Conservation (phyloP, 2,888 invertebrate genomes). For the Rhagonycha fulva region DNA sequence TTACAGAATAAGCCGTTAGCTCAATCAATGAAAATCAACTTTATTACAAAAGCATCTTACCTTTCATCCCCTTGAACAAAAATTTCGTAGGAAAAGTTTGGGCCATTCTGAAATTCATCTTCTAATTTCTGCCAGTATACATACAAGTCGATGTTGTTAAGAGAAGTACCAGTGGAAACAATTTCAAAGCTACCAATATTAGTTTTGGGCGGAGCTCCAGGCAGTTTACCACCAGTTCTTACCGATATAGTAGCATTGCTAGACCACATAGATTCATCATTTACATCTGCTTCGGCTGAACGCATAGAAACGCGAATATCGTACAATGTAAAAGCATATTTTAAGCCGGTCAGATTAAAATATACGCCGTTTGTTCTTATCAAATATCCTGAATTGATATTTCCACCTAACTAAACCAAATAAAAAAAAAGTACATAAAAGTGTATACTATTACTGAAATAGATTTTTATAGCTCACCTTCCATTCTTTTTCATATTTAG, state of each 20-base stretch:
- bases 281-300: conserved; percentile 57
- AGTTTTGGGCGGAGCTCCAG: conserved; percentile 70
- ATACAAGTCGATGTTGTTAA: conserved; percentile 64
- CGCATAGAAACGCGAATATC: conserved; percentile 73
- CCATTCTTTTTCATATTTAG: conserved; percentile 56
- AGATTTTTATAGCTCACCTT: conserved; percentile 40
- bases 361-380: conserved; percentile 28
- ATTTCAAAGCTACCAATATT: conserved; percentile 75
- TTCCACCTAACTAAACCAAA: conserved; percentile 24
- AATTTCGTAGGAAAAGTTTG: conserved; percentile 73
- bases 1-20: no score
- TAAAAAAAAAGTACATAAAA: background rate
- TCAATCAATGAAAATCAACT: no score
- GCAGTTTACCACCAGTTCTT: conserved; percentile 61
- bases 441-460: background rate
- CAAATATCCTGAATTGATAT: background rate
- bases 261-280: conserved; percentile 71
- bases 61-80: conserved; percentile 46
- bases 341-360: conserved; percentile 60
- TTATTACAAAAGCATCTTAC: background rate
- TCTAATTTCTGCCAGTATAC: conserved; percentile 82
- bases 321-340: conserved; percentile 71
- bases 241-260: conserved; percentile 64
- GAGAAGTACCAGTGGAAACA: conserved; percentile 47
- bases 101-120: conserved; percentile 71